These are phyloP conservation scores for Cryptocephalus primarius DNA, from an alignment of 2,888 invertebrate genomes.

Conservation along the genomic window DNA sequence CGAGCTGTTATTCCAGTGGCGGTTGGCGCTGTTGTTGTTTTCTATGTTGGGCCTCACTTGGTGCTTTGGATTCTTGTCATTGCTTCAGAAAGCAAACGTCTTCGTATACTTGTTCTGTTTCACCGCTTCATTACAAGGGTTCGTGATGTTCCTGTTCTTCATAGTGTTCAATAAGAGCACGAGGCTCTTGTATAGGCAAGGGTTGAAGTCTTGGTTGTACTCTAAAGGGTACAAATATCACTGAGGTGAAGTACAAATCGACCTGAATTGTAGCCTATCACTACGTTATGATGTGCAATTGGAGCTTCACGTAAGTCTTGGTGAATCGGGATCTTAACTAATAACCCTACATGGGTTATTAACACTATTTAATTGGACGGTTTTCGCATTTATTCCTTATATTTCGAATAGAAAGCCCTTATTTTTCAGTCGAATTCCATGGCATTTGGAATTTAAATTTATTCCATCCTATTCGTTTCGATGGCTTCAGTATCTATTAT, in stretches of 20 bases:
- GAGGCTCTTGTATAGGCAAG: slow-evolving; percentile 37
- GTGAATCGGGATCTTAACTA: too few relatives aligned
- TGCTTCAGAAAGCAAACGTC: slow-evolving; percentile 23
- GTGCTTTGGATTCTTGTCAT: slow-evolving; percentile 45
- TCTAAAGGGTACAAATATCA: slow-evolving; percentile 12
- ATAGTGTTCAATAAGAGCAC: slow-evolving; percentile 49
- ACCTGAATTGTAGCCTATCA: too few relatives aligned
- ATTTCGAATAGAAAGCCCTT: too few relatives aligned
- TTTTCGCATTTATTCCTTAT: too few relatives aligned
- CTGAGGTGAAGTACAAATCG: not conserved
- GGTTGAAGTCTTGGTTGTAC: slow-evolving; percentile 18
- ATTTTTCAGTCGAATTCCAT: too few relatives aligned
- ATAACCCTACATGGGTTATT: too few relatives aligned
- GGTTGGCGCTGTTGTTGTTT: slow-evolving; percentile 47
- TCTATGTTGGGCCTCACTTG: slow-evolving; percentile 51
- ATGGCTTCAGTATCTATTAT: too few relatives aligned
- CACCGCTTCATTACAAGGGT: slow-evolving; percentile 46
- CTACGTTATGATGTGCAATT: too few relatives aligned
- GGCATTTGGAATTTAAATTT: too few relatives aligned
- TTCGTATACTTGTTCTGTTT: slow-evolving; percentile 44
- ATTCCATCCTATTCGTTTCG: too few relatives aligned
- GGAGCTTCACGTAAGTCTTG: too few relatives aligned
- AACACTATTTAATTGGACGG: too few relatives aligned
- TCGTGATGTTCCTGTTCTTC: slow-evolving; percentile 50
- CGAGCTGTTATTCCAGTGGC: slow-evolving; percentile 40